Conservation (phyloP, 2,797 vertebrate species). For the Cossypha polioptera region DNA sequence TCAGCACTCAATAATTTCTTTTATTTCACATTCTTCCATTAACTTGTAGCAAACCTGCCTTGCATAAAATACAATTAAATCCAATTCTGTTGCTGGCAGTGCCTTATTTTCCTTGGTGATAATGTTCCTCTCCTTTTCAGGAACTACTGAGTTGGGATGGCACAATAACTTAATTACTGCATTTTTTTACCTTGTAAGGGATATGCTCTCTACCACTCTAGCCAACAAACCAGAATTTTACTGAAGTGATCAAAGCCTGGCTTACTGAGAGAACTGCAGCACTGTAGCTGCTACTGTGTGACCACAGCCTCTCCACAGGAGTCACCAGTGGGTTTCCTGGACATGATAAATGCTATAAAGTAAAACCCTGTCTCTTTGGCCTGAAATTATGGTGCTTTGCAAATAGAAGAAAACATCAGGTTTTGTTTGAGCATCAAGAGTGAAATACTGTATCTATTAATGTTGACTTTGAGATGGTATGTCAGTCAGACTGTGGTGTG, state of each 20-base stretch:
- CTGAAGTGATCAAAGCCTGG: background rate
- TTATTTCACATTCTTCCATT: background rate
- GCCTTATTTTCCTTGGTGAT: background rate
- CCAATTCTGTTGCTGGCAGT: background rate
- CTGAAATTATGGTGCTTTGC: background rate
- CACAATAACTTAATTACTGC: background rate
- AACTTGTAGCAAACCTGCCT: background rate
- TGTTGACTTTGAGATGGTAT: background rate
- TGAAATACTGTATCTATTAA: background rate
- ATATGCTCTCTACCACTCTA: rapidly evolving
- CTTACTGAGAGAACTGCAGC: background rate
- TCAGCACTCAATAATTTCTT: background rate
- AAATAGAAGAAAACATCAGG: background rate
- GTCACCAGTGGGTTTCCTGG: background rate
- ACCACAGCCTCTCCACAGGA: background rate
- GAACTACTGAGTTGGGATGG: background rate
- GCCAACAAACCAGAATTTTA: background rate
- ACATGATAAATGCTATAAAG: background rate
- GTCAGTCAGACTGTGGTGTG: background rate
- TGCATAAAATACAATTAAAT: background rate
- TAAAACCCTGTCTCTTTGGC: background rate
- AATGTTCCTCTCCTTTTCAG: background rate
- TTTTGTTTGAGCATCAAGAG: background rate
- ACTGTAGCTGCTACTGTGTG: background rate
- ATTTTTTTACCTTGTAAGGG: background rate